phyloP scores from a whole-genome alignment of 1,140 invertebrate species.

The Drosophila ohnishii region DNA sequence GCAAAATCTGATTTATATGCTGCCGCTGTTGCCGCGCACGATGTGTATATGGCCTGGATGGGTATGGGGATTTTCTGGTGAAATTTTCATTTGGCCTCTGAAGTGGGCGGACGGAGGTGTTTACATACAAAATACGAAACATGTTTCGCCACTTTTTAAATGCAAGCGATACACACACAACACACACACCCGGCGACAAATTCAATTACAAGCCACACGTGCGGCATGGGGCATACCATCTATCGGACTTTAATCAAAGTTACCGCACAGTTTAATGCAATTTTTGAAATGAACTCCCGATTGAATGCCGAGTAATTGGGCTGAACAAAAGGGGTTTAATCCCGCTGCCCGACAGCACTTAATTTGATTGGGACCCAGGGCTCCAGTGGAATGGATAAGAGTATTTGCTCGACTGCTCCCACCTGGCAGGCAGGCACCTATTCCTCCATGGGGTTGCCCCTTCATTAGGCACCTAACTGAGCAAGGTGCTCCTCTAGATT shows the following conservation, averaged over 20 bases:
- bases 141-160: slow-evolving; percentile 35
- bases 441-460: slow-evolving; percentile 19
- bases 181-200: slow-evolving; percentile 30
- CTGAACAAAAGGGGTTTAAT: slow-evolving; percentile 49
- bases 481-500: slow-evolving; percentile 31
- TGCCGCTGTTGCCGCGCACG: slow-evolving; percentile 12
- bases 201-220: slow-evolving; percentile 57
- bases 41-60: neutral
- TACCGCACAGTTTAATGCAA: slow-evolving; percentile 67
- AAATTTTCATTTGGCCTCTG: slow-evolving; percentile 2
- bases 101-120: slow-evolving; percentile 33
- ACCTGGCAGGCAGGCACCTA: slow-evolving; percentile 13
- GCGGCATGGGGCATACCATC: slow-evolving; percentile 2
- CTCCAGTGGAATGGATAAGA: slow-evolving; percentile 41
- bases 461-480: slow-evolving; percentile 50
- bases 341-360: slow-evolving; percentile 28
- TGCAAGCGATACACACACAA: slow-evolving; percentile 35
- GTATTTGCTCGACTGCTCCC: slow-evolving; percentile 29
- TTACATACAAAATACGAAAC: slow-evolving; percentile 26
- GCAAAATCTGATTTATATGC: slow-evolving; percentile 61
- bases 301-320: slow-evolving; percentile 47
- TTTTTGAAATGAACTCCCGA: slow-evolving; percentile 52
- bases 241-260: slow-evolving; percentile 63
- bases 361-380: slow-evolving; percentile 37
- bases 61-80: neutral